A percentile compares a stretch with the other conserved stretches of the same genome.
Conservation (phyloP, 2,113 vertebrate genomes). For the Xerus inauris region DNA sequence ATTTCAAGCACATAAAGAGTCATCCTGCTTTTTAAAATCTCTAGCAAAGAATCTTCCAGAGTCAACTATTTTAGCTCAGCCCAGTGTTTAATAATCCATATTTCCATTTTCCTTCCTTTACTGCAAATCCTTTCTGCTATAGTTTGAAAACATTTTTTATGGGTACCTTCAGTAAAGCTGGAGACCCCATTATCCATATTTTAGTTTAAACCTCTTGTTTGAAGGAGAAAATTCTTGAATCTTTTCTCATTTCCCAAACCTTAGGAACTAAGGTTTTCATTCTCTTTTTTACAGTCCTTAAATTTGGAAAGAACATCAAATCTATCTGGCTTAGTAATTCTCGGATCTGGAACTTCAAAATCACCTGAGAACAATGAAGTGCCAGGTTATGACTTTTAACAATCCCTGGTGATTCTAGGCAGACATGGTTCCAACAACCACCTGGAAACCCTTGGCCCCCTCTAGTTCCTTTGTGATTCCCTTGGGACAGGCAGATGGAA, state of each 20-base stretch:
- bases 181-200: not conserved
- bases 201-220: not conserved
- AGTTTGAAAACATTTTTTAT: not conserved
- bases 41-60: not conserved
- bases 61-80: not conserved
- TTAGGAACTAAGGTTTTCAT: not conserved
- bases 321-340: not conserved
- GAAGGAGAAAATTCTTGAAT: not conserved
- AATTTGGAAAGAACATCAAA: not conserved
- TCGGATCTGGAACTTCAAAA: not conserved
- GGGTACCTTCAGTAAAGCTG: not conserved
- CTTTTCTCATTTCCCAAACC: not conserved
- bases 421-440: not conserved
- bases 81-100: not conserved
- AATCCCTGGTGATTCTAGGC: not conserved
- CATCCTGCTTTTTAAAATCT: not conserved
- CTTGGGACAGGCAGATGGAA: not conserved
- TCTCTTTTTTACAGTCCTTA: not conserved
- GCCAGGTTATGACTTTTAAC: not conserved
- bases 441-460: not conserved
- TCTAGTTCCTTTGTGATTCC: not conserved
- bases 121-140: not conserved
- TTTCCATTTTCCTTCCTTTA: not conserved
- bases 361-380: not conserved
- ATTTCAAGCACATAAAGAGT: not conserved